Evolutionary conservation across 2,888 invertebrate species (phyloP).

Genomic region (Exocentrus adspersus): DNA sequence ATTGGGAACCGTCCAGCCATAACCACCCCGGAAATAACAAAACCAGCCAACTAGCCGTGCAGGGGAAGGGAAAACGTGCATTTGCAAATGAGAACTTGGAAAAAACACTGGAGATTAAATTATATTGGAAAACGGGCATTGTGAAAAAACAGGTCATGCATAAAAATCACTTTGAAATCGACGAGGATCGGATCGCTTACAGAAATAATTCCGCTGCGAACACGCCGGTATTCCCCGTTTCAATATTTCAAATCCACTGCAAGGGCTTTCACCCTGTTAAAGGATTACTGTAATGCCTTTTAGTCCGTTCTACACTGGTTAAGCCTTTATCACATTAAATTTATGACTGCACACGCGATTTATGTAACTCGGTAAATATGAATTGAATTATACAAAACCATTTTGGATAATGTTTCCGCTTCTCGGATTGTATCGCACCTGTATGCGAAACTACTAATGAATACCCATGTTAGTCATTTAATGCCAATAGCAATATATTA

Average conservation of each 20-base stretch:
- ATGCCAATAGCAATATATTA: neutral
- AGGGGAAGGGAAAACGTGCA: slow-evolving; percentile 32
- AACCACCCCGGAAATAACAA: neutral
- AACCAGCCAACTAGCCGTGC: slow-evolving; percentile 10
- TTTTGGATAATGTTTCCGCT: neutral
- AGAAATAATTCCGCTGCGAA: slow-evolving; percentile 44
- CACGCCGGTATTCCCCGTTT: slow-evolving; percentile 38
- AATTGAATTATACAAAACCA: neutral
- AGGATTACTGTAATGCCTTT: slow-evolving; percentile 37
- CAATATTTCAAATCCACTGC: slow-evolving; percentile 41
- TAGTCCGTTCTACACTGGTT: slow-evolving; percentile 28
- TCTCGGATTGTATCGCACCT: neutral
- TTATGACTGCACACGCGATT: slow-evolving; percentile 22
- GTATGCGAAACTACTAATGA: too few relatives aligned
- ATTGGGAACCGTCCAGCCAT: neutral
- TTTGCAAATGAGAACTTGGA: slow-evolving; percentile 43
- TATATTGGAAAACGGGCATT: slow-evolving; percentile 38
- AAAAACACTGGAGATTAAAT: slow-evolving; percentile 45
- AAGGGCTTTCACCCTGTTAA: slow-evolving; percentile 26
- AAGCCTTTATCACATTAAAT: slow-evolving; percentile 32
- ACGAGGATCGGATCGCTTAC: slow-evolving; percentile 45
- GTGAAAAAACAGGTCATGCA: slow-evolving; percentile 43
- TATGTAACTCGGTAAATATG: slow-evolving; percentile 4
- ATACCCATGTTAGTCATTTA: too few relatives aligned
- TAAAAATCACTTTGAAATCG: slow-evolving; percentile 38